These are phyloP conservation scores for Porites lobata DNA, from an alignment of 92 coral and sea anemone species.

Conservation along the genomic window DNA sequence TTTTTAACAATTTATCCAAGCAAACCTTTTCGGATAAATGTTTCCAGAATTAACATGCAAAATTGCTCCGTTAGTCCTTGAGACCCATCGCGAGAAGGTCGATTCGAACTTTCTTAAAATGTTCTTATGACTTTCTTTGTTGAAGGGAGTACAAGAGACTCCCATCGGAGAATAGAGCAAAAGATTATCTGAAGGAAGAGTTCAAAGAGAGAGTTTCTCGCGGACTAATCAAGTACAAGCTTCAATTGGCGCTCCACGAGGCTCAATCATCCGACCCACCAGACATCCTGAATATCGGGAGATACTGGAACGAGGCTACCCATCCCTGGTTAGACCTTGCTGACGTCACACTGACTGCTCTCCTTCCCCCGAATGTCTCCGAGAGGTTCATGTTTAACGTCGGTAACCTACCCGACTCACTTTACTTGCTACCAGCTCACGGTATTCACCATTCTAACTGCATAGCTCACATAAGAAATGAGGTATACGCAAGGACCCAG, in stretches of 20 bases:
- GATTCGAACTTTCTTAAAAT: too few species aligned
- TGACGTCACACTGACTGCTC: conserved; percentile 78
- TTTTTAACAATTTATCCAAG: too few species aligned
- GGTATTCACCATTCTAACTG: conserved; percentile 83
- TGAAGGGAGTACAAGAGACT: conserved; percentile 26
- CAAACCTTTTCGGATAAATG: too few species aligned
- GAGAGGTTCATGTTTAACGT: conserved; percentile 71
- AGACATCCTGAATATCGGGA: conserved; percentile 71
- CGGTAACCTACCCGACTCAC: conserved; percentile 62
- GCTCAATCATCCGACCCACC: conserved; percentile 75
- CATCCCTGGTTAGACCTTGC: conserved; percentile 98
- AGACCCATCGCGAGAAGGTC: too few species aligned
- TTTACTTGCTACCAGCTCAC: conserved; percentile 74
- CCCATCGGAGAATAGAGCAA: conserved; percentile 71
- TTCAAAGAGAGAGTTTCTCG: conserved; percentile 62
- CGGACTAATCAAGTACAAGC: conserved; percentile 78
- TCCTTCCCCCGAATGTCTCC: conserved; percentile 77
- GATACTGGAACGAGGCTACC: conserved; percentile 84
- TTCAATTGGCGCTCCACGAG: conserved; percentile 87
- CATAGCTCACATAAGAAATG: conserved; percentile 67
- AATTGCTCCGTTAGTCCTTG: too few species aligned
- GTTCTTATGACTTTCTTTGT: background rate
- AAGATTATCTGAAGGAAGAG: conserved; percentile 75
- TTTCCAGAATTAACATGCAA: too few species aligned
- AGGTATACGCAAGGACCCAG: conserved; percentile 69